Evolutionary conservation across 1,140 invertebrate species (phyloP).

Genomic region (Globodera rostochiensis): DNA sequence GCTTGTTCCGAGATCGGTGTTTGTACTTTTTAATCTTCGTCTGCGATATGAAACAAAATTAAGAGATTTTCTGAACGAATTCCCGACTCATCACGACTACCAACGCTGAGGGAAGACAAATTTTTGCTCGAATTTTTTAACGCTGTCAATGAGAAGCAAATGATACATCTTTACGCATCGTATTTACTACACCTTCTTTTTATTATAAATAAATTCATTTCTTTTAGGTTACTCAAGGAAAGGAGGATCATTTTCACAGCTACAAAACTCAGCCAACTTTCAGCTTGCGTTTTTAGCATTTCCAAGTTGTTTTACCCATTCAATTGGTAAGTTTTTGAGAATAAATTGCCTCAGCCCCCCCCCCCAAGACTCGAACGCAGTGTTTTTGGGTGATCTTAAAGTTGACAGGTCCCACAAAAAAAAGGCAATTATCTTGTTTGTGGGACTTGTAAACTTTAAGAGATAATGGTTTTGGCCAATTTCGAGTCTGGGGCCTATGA

Average conservation of each 20-base stretch:
- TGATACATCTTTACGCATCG: conserved; percentile 57
- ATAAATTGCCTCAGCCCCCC: no score
- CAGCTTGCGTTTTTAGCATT: conserved; percentile 57
- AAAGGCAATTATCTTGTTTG: no score
- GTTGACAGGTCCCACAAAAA: no score
- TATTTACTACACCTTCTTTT: conserved; percentile 13
- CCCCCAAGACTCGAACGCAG: no score
- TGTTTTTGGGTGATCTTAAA: no score
- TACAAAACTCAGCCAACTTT: conserved; percentile 54
- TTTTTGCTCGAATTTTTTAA: conserved; percentile 61
- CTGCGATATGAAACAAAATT: background rate
- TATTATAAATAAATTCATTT: conserved; percentile 20
- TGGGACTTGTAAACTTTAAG: no score
- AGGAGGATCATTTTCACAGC: conserved; percentile 57
- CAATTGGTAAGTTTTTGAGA: conserved; percentile 42
- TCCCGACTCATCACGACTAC: conserved; percentile 38
- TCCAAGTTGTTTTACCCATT: conserved; percentile 55
- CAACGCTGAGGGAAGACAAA: conserved; percentile 56
- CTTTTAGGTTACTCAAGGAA: conserved; percentile 57
- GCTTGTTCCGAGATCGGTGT: conserved; percentile 37
- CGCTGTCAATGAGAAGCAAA: conserved; percentile 54
- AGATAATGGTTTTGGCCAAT: no score
- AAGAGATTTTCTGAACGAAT: conserved; percentile 38
- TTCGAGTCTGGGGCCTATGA: no score
- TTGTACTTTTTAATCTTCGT: conserved; percentile 11